Conservation (phyloP, 2,797 vertebrate genomes). For the Echeneis naucrates region DNA sequence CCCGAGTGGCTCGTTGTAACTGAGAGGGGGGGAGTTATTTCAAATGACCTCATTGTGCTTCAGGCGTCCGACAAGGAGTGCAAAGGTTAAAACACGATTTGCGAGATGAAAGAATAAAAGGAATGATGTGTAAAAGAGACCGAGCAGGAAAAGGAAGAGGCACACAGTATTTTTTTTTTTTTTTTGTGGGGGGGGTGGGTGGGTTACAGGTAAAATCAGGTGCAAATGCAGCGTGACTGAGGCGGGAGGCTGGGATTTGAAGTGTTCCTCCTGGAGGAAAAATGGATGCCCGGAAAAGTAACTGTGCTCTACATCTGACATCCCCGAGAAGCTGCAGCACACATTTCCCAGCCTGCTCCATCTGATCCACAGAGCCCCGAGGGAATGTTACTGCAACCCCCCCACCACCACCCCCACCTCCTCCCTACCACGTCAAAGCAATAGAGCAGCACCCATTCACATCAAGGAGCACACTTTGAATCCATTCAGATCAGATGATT, state of each 20-base stretch:
- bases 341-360: conserved; percentile 54
- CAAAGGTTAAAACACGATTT: conserved; percentile 37
- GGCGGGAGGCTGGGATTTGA: conserved; percentile 32
- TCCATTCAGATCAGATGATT: conserved; percentile 73
- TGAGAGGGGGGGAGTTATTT: conserved; percentile 20
- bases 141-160: accelerated
- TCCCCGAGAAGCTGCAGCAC: conserved; percentile 49
- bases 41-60: conserved; percentile 29
- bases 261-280: conserved; percentile 41
- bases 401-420: conserved; percentile 18
- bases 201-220: conserved; percentile 6
- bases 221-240: conserved; percentile 33
- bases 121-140: not conserved
- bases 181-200: too few species aligned
- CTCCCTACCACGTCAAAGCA: conserved; percentile 54
- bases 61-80: conserved; percentile 19
- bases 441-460: conserved; percentile 67
- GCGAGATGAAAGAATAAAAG: not conserved
- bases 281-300: conserved; percentile 50
- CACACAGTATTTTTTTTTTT: conserved; percentile 20
- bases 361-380: conserved; percentile 58
- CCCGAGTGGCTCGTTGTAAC: conserved; percentile 47
- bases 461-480: conserved; percentile 66
- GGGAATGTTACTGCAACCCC: conserved; percentile 56
- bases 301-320: conserved; percentile 46